Percentiles rank a stretch among this genome's conserved stretches.
phyloP scores from a whole-genome alignment of 2,797 vertebrate species.

The Distichodus sexfasciatus region DNA sequence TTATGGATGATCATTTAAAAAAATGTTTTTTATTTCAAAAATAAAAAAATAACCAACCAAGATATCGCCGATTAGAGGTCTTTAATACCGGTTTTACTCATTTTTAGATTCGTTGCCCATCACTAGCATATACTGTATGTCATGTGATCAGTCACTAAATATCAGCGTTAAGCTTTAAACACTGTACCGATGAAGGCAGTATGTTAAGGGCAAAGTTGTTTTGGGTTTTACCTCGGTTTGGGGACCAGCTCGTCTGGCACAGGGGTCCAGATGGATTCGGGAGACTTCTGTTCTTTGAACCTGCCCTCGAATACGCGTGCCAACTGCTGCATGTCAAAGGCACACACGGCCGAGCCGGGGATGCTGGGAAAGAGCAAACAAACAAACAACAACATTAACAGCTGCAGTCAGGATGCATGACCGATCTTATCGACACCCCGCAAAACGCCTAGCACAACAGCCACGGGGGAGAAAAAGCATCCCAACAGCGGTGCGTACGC shows the following conservation, averaged over 20 bases:
- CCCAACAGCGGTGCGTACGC: background rate
- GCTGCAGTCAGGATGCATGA: constrained; percentile 33
- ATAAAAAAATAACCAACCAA: no score
- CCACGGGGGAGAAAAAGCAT: background rate
- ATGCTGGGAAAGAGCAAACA: constrained; percentile 76
- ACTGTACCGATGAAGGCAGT: no score
- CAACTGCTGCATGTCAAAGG: constrained; percentile 95
- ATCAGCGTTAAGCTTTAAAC: no score
- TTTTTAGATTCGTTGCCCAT: no score
- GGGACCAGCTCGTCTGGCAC: constrained; percentile 92
- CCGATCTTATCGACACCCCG: constrained; percentile 27
- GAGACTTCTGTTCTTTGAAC: constrained; percentile 95
- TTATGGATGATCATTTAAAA: no score
- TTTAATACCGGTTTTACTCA: no score
- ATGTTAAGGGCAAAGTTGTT: constrained; percentile 2
- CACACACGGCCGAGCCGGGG: constrained; percentile 92
- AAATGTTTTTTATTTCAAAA: no score
- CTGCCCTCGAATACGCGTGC: constrained; percentile 89
- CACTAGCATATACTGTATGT: no score
- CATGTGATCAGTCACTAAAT: no score
- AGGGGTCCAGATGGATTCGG: constrained; percentile 94
- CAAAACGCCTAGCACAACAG: constrained; percentile 6
- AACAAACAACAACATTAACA: constrained; percentile 31
- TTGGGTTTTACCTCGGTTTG: constrained; percentile 83
- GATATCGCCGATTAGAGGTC: no score